A percentile compares a stretch with the other conserved stretches of the same genome.
Conservation (phyloP, 2,888 invertebrate species). For the Lamellibrachia columna region DNA sequence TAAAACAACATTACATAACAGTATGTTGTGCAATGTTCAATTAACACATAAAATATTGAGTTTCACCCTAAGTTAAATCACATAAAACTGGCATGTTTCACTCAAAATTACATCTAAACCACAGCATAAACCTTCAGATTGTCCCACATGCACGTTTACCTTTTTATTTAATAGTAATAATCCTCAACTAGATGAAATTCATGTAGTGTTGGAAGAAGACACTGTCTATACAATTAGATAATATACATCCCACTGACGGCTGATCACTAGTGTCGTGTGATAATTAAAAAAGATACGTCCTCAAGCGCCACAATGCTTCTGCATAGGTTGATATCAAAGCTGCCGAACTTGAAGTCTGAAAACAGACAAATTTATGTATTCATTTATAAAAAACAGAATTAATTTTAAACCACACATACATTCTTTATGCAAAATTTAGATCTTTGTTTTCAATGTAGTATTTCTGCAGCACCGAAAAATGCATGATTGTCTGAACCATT, state of each 20-base stretch:
- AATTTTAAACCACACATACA: not conserved
- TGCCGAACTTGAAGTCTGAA: constrained; percentile 39
- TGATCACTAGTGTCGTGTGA: not conserved
- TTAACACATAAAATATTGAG: not conserved
- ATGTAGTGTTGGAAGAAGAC: no score
- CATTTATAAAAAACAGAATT: not conserved
- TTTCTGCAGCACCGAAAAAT: no score
- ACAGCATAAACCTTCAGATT: no score
- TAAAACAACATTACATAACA: not conserved
- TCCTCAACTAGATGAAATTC: no score
- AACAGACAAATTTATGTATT: not conserved
- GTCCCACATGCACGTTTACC: no score
- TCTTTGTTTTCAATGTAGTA: no score
- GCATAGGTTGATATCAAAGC: constrained; percentile 38
- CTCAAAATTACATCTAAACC: no score
- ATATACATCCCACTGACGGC: not conserved
- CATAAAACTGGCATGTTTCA: not conserved
- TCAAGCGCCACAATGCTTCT: constrained; percentile 34
- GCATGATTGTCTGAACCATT: no score
- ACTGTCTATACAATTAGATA: no score
- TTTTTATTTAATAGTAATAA: no score
- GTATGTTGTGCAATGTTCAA: not conserved
- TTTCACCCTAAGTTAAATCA: no score
- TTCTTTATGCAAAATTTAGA: no score
- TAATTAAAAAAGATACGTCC: constrained; percentile 37